Evolutionary conservation across 1,140 invertebrate species (phyloP).

Genomic region (Drosophila ambigua): DNA sequence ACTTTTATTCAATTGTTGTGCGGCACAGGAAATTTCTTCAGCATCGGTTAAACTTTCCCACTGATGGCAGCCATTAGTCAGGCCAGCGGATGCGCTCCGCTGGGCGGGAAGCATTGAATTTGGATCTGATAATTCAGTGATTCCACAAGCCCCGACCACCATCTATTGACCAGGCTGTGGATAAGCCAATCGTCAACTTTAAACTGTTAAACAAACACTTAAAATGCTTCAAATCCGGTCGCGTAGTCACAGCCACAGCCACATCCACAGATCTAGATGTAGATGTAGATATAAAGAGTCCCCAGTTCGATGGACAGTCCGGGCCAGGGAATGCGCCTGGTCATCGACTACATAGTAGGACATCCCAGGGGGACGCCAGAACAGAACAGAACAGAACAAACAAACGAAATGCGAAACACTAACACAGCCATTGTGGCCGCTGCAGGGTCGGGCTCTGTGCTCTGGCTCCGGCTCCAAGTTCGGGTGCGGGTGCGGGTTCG

Average conservation of each 20-base stretch:
- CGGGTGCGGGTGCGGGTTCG: slow-evolving; percentile 1
- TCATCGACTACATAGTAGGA: slow-evolving; percentile 56
- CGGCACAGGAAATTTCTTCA: not conserved
- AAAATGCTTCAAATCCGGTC: slow-evolving; percentile 49
- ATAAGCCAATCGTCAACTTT: slow-evolving; percentile 53
- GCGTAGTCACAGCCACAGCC: slow-evolving; percentile 17
- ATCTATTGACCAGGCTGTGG: slow-evolving; percentile 17
- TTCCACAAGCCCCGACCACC: not conserved
- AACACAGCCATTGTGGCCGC: slow-evolving; percentile 64
- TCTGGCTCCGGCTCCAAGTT: not conserved
- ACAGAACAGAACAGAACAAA: slow-evolving; percentile 46
- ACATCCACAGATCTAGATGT: not conserved
- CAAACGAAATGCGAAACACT: slow-evolving; percentile 56
- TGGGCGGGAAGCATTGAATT: slow-evolving; percentile 13
- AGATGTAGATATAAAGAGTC: not conserved
- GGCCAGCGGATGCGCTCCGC: no score
- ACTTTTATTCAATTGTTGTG: slow-evolving; percentile 7
- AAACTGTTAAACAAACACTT: slow-evolving; percentile 78
- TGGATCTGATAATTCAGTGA: slow-evolving; percentile 25
- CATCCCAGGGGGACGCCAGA: slow-evolving; percentile 35
- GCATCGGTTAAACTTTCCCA: slow-evolving; percentile 8
- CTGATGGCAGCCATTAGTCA: not conserved
- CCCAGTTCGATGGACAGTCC: not conserved
- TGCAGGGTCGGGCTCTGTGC: slow-evolving; percentile 42
- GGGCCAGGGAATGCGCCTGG: slow-evolving; percentile 23